A percentile compares a stretch with the other conserved stretches of the same genome.
Evolutionary conservation across 2,113 vertebrate genomes (phyloP).

Genomic region (Psophia crepitans): DNA sequence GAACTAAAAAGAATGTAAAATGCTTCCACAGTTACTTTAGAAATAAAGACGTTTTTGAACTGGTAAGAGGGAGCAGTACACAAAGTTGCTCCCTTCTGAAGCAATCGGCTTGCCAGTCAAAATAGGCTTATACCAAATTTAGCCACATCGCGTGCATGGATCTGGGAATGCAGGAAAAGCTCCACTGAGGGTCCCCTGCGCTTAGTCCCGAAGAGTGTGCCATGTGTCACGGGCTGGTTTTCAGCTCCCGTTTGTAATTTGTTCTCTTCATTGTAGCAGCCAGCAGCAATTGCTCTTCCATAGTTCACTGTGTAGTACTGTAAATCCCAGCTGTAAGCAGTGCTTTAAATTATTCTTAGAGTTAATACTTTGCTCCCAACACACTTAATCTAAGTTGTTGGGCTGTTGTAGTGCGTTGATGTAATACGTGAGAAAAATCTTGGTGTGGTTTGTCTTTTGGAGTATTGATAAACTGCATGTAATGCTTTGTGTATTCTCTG

Average conservation of each 20-base stretch:
- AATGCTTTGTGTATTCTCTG: not conserved
- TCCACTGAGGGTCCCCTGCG: rapidly evolving
- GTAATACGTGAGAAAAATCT: not conserved
- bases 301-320: not conserved
- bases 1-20: not conserved
- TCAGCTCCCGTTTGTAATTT: not conserved
- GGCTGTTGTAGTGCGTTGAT: not conserved
- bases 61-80: not conserved
- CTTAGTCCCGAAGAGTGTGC: not conserved
- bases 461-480: not conserved
- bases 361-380: not conserved
- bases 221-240: not conserved
- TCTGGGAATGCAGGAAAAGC: not conserved
- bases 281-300: not conserved
- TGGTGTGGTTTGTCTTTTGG: not conserved
- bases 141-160: rapidly evolving
- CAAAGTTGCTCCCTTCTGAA: not conserved
- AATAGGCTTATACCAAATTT: not conserved
- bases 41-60: not conserved
- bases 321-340: not conserved
- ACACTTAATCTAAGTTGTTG: not conserved
- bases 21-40: not conserved
- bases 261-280: not conserved
- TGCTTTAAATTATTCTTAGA: not conserved
- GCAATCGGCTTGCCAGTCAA: not conserved